Evolutionary conservation across 2,797 vertebrate species (phyloP).

Genomic region (Pseudochirops cupreus): DNA sequence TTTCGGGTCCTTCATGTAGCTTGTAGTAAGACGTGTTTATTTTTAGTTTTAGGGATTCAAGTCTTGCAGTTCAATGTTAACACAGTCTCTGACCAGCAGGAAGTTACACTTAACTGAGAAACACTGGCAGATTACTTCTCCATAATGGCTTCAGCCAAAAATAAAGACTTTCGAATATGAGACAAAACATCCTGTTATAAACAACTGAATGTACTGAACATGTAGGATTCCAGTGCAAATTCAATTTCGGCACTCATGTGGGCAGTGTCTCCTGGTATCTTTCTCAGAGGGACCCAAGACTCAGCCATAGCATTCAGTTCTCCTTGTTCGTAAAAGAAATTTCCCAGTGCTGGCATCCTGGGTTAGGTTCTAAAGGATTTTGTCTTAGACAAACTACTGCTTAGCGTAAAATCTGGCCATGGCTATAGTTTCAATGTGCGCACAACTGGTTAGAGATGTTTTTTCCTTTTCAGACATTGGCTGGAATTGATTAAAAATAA

Average conservation of each 20-base stretch:
- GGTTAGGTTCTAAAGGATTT: conserved; percentile 80
- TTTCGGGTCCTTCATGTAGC: conserved; percentile 76
- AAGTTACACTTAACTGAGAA: conserved; percentile 80
- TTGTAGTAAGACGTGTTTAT: conserved; percentile 66
- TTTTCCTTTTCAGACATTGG: conserved; percentile 82
- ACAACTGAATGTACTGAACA: conserved; percentile 80
- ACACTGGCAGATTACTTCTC: conserved; percentile 74
- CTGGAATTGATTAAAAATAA: conserved; percentile 81
- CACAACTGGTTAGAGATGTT: conserved; percentile 80
- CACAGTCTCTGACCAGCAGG: conserved; percentile 83
- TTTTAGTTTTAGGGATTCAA: conserved; percentile 73
- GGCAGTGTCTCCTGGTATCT: conserved; percentile 65
- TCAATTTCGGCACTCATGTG: conserved; percentile 76
- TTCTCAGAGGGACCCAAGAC: conserved; percentile 79
- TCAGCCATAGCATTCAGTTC: conserved; percentile 69
- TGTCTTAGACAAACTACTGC: conserved; percentile 80
- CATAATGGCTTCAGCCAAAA: conserved; percentile 82
- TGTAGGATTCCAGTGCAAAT: conserved; percentile 80
- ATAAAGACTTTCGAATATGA: conserved; percentile 81
- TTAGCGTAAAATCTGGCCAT: conserved; percentile 82
- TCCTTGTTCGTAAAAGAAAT: conserved; percentile 74
- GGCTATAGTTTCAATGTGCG: conserved; percentile 80
- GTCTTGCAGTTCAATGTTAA: conserved; percentile 78
- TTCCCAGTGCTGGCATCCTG: conserved; percentile 74
- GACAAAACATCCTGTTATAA: conserved; percentile 79